Evolutionary conservation across 2,113 vertebrate species (phyloP), one percentile per base, ranked within the genome.

Genomic region (Chelonoidis abingdonii): DNA sequence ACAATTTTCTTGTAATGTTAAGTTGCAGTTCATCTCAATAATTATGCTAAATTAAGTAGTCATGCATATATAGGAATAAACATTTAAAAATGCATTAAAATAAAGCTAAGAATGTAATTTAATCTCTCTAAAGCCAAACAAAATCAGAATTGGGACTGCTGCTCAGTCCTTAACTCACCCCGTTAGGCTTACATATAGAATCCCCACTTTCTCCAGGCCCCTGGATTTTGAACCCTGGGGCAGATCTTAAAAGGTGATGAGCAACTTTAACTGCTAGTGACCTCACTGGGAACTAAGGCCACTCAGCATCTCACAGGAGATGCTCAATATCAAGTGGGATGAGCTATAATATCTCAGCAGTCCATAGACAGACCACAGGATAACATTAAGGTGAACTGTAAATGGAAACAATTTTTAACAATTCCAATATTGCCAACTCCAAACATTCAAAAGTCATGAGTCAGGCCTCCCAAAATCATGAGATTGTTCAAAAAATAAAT

Each of bases 1-100:
- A 95, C 98, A 98, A 98, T 98, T 98, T 98, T 98, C 98, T 98
- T 98, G 98, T 98, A 98, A 98, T 92, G 95, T 97, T 98, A 97
- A 38, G 87, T 97, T 97, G 97, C 95, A 95, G 97, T 97, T 98
- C 97, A 96, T 98, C 98, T 98, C 96, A 98, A 98, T 98, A 98
- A 98, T 98, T 98, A 98, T 83, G 93, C 96, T 98, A 98, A 98
- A 98, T 98, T 98, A 98, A 98, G 92, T 97, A 96, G 94, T 96
- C 96, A 65, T 97, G 92, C 90, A 98, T 93, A 97, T 98, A 98
- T 91, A 98, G 98, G 98, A 98, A 98, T 97, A 97, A 98, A 97
- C 91, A 98, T 96, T 75, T 91, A 9, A 93, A 98, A 92, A 98
- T 97, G 97, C 84, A 92, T 97, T 97, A 91, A 97, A 97, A 95